phyloP scores from a whole-genome alignment of 53 echinoderm and acorn worm species.

The Crossaster papposus region DNA sequence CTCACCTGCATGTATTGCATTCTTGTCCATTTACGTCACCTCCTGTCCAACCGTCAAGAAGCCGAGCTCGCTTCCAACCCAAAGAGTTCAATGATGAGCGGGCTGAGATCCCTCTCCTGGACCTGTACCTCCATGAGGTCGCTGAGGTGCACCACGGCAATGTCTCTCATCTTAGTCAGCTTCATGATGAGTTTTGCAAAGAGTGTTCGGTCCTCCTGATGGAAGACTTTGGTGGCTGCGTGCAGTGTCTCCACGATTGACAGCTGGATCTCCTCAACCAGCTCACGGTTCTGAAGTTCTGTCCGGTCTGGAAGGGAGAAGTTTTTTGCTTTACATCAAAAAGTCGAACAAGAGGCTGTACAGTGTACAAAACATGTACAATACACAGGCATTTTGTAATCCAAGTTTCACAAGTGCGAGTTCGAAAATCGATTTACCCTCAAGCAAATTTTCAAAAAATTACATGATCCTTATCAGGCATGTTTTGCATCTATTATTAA shows the following conservation, averaged over 20 bases:
- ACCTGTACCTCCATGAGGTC: slow-evolving; percentile 96
- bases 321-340: not conserved
- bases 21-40: not conserved
- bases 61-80: slow-evolving; percentile 68
- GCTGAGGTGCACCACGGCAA: slow-evolving; percentile 89
- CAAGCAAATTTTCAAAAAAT: too few relatives aligned
- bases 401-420: not conserved
- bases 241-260: slow-evolving; percentile 82
- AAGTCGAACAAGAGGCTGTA: not conserved
- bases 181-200: slow-evolving; percentile 97
- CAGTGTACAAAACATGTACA: too few relatives aligned
- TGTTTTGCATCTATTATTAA: too few relatives aligned
- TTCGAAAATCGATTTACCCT: not conserved
- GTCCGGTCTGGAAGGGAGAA: slow-evolving; percentile 73
- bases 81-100: slow-evolving; percentile 91
- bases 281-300: slow-evolving; percentile 82
- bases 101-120: slow-evolving; percentile 89
- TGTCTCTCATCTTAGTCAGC: slow-evolving; percentile 91
- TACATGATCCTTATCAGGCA: not conserved
- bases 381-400: too few relatives aligned
- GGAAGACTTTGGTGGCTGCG: slow-evolving; percentile 88
- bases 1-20: not conserved
- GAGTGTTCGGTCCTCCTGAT: slow-evolving; percentile 77
- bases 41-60: slow-evolving; percentile 23
- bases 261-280: slow-evolving; percentile 91